Evolutionary conservation across 2,888 invertebrate species (phyloP).

Genomic region (Pristionchus entomophagus): DNA sequence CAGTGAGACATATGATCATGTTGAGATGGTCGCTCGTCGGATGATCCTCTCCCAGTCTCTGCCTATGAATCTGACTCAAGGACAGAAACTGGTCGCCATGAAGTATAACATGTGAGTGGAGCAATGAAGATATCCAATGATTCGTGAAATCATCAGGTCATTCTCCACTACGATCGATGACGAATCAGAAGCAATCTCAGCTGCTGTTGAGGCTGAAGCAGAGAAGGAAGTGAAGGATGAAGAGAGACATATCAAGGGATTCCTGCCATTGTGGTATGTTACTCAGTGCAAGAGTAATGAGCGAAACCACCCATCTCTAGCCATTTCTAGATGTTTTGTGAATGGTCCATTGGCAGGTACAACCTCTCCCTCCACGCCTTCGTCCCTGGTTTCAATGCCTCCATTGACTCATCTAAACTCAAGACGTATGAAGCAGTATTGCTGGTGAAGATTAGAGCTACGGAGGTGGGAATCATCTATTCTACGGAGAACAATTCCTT

Average conservation of each 20-base stretch:
- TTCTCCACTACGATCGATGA: background rate
- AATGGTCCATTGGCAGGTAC: too few relatives aligned
- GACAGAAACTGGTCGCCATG: conserved; percentile 43
- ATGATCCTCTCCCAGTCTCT: background rate
- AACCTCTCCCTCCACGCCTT: conserved; percentile 37
- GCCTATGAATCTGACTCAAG: background rate
- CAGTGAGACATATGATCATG: background rate
- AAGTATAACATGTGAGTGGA: conserved; percentile 43
- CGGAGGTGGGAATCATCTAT: background rate
- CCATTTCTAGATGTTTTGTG: too few relatives aligned
- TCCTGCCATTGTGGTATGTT: conserved; percentile 1
- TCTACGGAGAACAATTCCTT: background rate
- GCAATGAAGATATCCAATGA: background rate
- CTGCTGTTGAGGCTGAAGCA: background rate
- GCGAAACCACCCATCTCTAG: too few relatives aligned
- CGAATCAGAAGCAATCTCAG: background rate
- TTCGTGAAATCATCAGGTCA: background rate
- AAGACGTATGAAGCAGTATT: conserved; percentile 32
- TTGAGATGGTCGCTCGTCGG: background rate
- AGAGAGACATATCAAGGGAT: conserved; percentile 24
- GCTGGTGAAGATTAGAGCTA: conserved; percentile 16
- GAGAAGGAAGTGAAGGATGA: conserved; percentile 40
- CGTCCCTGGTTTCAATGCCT: conserved; percentile 31
- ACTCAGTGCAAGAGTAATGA: too few relatives aligned
- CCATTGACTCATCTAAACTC: background rate